Conservation (phyloP, 2,113 vertebrate genomes). For the Saccopteryx bilineata region DNA sequence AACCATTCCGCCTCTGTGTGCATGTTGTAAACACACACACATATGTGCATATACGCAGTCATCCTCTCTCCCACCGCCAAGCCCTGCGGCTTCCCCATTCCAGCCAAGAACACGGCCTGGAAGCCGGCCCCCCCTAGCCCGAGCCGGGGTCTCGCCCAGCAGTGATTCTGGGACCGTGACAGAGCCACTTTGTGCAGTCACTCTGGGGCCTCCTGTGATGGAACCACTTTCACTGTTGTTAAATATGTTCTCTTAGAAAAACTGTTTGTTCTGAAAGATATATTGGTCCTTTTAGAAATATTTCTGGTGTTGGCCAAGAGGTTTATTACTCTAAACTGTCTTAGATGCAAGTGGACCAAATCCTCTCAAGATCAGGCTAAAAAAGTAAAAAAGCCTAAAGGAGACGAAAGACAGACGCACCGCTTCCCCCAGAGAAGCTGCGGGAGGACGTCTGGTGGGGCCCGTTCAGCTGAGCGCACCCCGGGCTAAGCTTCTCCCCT, state of each 20-base stretch:
- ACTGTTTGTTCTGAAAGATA: conserved; percentile 77
- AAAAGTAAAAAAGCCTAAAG: conserved; percentile 47
- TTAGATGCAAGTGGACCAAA: conserved; percentile 73
- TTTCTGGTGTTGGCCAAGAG: conserved; percentile 71
- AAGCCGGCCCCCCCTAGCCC: not conserved
- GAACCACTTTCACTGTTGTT: conserved; percentile 64
- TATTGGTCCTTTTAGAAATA: conserved; percentile 67
- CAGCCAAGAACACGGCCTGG: not conserved
- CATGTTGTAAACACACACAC: not conserved
- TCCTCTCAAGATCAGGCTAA: conserved; percentile 57
- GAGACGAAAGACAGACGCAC: not conserved
- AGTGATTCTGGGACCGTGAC: not conserved
- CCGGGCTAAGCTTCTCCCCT: not conserved
- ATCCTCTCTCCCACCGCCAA: not conserved
- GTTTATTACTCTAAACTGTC: conserved; percentile 74
- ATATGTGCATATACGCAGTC: not conserved
- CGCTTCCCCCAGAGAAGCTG: not conserved
- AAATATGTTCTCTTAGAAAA: conserved; percentile 76
- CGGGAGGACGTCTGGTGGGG: not conserved
- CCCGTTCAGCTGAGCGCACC: not conserved
- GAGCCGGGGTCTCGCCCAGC: not conserved
- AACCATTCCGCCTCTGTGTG: not conserved
- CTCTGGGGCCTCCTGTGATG: not conserved
- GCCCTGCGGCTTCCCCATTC: not conserved
- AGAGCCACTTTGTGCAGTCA: not conserved